Evolutionary conservation across 2,797 vertebrate species (phyloP), one percentile per base, ranked within the genome.

Genomic region (Remorina albescens): DNA sequence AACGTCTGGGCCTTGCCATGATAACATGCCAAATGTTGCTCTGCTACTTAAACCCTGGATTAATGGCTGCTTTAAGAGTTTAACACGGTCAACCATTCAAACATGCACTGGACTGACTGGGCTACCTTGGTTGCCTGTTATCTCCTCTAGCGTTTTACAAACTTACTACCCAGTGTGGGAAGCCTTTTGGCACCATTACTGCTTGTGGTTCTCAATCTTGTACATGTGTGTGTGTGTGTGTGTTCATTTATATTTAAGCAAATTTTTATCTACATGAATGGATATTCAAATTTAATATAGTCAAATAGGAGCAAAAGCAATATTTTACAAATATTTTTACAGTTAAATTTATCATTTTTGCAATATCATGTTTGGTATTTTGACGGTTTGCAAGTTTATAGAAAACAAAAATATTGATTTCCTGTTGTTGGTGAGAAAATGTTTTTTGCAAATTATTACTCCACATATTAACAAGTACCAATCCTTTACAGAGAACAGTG

Each of bases 71-170:
- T 92, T 93, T 92, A 89, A 84, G 79, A 89, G 88, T 86, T 94
- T 93, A 94, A 92, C 89, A 92, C 88, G 86, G 89, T 84, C 91
- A 90, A 80, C 82, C 90, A 92, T 94, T 94, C 91, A 92, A 86
- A 92, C 89, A 80, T 88, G 87, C 84, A 66, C 71, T 85, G 89
- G 87, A 88, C 87, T 91, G 90, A 87, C 84, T 83, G 82, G 83
- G 72, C 84, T 87, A 75, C 82, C 86, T 82, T 55, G 78, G 82
- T 81, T 83, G 70, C 18, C 80, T 78, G 83, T 92, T 93, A 91
- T 92, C 86, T 80, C 71, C 82, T 78, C 58, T 67, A 44, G 84
- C 86, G 88, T 91, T 89, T 87, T 82, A 89, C 84, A 83, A 80
- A 83, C 74, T 72, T 47, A 59, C 26, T 21, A 61, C 74, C 67